Percentiles rank a stretch among this genome's conserved stretches.
These are phyloP conservation scores for Datnioides undecimradiatus DNA, from an alignment of 2,113 vertebrate species.

Conservation along the genomic window DNA sequence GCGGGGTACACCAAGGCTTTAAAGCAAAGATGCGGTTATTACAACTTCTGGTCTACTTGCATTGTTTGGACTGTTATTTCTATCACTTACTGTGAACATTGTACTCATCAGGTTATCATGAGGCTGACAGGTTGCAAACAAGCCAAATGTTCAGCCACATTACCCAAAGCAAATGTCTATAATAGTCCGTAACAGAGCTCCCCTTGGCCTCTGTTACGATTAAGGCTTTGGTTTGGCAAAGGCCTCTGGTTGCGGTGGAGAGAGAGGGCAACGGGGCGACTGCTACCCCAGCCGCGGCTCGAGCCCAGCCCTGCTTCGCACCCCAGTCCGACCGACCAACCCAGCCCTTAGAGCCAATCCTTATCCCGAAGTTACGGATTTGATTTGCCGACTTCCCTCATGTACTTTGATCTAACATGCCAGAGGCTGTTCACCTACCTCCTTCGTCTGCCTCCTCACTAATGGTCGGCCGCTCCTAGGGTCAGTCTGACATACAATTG, in stretches of 20 bases:
- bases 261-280: too few relatives aligned
- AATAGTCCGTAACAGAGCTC: too few relatives aligned
- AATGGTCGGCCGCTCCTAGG: too few relatives aligned
- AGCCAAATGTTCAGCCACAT: too few relatives aligned
- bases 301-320: too few relatives aligned
- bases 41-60: not conserved
- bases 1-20: not conserved
- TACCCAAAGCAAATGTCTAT: too few relatives aligned
- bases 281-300: too few relatives aligned
- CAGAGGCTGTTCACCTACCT: slow-evolving; percentile 17
- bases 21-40: not conserved
- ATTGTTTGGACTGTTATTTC: not conserved
- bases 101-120: not conserved
- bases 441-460: too few relatives aligned
- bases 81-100: not conserved
- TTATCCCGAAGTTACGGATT: slow-evolving; percentile 12
- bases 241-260: too few relatives aligned
- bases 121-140: not conserved
- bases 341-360: not conserved
- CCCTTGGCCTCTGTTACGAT: too few relatives aligned
- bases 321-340: too few relatives aligned
- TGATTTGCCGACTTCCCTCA: slow-evolving; percentile 16
- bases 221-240: too few relatives aligned
- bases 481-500: not conserved
- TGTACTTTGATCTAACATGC: slow-evolving; percentile 5